Percentiles rank a stretch among this genome's conserved stretches.
These are phyloP conservation scores for Isoperla grammatica DNA, from an alignment of 2,888 invertebrate genomes.

Conservation along the genomic window DNA sequence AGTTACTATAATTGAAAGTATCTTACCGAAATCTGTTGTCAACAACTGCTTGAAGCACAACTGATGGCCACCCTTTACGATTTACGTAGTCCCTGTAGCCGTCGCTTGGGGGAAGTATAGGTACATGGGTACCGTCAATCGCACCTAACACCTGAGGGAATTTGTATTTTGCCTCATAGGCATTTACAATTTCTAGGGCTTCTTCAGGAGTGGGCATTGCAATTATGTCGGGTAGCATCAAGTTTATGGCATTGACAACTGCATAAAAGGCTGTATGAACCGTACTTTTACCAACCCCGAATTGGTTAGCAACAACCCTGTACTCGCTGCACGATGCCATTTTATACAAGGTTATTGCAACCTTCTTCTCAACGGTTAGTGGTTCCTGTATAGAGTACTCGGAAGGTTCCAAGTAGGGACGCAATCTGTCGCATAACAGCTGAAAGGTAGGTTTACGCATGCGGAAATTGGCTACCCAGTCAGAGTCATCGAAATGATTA, in stretches of 20 bases:
- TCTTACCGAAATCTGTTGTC: constrained; percentile 30
- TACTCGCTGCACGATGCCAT: too few species aligned
- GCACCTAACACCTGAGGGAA: constrained; percentile 37
- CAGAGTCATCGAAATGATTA: not conserved
- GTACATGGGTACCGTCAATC: too few species aligned
- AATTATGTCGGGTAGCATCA: constrained; percentile 32
- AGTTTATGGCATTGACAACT: constrained; percentile 35
- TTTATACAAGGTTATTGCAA: constrained; percentile 13
- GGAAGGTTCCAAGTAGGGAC: constrained; percentile 1
- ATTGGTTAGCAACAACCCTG: too few species aligned
- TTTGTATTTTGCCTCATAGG: not conserved
- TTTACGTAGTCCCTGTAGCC: constrained; percentile 32
- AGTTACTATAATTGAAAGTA: too few species aligned
- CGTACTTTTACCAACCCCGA: constrained; percentile 20
- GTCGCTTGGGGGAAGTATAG: constrained; percentile 29
- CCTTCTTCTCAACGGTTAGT: constrained; percentile 1
- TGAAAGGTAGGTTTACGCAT: constrained; percentile 4
- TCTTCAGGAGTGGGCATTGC: constrained; percentile 35
- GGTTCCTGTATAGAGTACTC: not conserved
- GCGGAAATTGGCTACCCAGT: too few species aligned
- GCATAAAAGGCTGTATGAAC: constrained; percentile 33
- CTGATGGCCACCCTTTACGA: constrained; percentile 32
- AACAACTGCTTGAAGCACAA: constrained; percentile 32
- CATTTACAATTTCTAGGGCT: constrained; percentile 28
- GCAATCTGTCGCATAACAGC: not conserved